These are phyloP conservation scores for Notarius lentiginosus DNA, from an alignment of 2,113 vertebrate genomes.

Conservation along the genomic window DNA sequence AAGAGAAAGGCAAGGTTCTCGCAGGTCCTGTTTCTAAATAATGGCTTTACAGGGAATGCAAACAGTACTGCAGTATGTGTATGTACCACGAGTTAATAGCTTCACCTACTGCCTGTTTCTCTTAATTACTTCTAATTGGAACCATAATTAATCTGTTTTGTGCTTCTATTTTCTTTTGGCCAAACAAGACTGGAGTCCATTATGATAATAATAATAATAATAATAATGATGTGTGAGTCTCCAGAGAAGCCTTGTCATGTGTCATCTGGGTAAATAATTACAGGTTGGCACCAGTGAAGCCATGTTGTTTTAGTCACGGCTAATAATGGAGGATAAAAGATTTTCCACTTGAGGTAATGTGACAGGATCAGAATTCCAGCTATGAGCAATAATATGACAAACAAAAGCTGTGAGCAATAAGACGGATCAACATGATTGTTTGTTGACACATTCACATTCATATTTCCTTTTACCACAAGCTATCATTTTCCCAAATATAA, in stretches of 20 bases:
- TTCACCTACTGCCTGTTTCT: conserved; percentile 38
- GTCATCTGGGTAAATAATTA: conserved; percentile 20
- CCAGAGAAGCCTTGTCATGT: conserved; percentile 41
- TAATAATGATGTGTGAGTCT: conserved; percentile 46
- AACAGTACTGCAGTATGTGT: conserved; percentile 34
- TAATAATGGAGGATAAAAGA: conserved; percentile 43
- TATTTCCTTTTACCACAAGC: not conserved
- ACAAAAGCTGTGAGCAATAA: not conserved
- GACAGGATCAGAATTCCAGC: not conserved
- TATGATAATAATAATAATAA: conserved; percentile 3
- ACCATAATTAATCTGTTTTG: conserved; percentile 51
- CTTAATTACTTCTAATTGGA: conserved; percentile 61
- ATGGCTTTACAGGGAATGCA: conserved; percentile 33
- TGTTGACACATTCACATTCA: not conserved
- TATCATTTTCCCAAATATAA: not conserved
- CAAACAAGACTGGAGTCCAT: conserved; percentile 37
- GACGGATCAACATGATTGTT: not conserved
- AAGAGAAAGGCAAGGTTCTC: not conserved
- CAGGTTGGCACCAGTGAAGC: conserved; percentile 32
- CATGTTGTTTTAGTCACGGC: conserved; percentile 29
- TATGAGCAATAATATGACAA: conserved; percentile 24
- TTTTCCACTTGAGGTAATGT: conserved; percentile 25
- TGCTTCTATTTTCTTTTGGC: conserved; percentile 32
- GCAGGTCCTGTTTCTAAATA: conserved; percentile 42
- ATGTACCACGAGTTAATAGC: conserved; percentile 44